Conservation (phyloP, 2,113 vertebrate genomes). For the Thomomys bottae region DNA sequence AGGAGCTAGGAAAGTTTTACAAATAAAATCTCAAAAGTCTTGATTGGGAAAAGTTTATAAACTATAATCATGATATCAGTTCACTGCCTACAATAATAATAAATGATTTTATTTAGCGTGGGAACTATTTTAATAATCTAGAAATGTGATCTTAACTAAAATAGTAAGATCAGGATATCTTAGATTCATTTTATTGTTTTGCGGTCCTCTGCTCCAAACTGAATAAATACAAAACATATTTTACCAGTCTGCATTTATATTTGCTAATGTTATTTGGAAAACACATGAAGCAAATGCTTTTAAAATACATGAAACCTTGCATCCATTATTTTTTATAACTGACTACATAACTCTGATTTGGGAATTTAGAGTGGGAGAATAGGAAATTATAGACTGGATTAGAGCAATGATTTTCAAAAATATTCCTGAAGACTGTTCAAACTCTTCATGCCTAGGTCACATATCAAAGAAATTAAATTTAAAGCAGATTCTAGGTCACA, state of each 20-base stretch:
- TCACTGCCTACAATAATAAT: not conserved
- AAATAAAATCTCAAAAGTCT: not conserved
- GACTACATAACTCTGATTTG: not conserved
- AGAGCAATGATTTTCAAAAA: not conserved
- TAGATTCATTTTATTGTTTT: not conserved
- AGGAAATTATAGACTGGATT: not conserved
- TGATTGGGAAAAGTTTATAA: not conserved
- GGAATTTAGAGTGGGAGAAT: not conserved
- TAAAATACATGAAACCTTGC: not conserved
- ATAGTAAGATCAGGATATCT: not conserved
- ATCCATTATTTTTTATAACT: not conserved
- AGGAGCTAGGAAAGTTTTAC: not conserved
- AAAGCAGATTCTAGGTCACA: not conserved
- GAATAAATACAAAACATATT: not conserved
- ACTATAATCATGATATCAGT: not conserved
- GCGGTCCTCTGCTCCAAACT: not conserved
- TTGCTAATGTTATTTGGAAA: slow-evolving; percentile 14
- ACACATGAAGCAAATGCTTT: not conserved
- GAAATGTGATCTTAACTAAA: slow-evolving; percentile 54
- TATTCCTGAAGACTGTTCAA: not conserved
- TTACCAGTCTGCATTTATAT: slow-evolving; percentile 21
- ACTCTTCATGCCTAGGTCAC: not conserved
- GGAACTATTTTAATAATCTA: slow-evolving; percentile 41
- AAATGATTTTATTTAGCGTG: not conserved
- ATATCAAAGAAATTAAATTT: not conserved